A percentile compares a stretch with the other conserved stretches of the same genome.
Conservation (phyloP, 1,140 invertebrate genomes). For the Spodoptera litura region DNA sequence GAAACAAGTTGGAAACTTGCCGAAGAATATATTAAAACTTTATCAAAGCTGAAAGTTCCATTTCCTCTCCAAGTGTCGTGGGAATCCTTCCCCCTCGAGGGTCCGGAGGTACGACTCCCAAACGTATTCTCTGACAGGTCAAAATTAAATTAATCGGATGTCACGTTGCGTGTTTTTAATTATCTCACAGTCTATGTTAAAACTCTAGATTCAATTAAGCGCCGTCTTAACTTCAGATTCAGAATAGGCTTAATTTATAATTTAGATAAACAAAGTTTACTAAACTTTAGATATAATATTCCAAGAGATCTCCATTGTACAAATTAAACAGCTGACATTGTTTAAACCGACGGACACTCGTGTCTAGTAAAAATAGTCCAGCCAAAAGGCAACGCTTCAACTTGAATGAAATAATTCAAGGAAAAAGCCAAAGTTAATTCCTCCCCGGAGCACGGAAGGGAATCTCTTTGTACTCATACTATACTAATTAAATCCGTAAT, state of each 20-base stretch:
- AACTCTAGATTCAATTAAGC: constrained; percentile 35
- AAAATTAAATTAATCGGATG: constrained; percentile 42
- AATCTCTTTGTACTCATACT: constrained; percentile 34
- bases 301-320: neutral
- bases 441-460: neutral
- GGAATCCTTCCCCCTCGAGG: constrained; percentile 52
- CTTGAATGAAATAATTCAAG: constrained; percentile 8
- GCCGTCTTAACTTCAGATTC: constrained; percentile 18
- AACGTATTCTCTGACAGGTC: constrained; percentile 33
- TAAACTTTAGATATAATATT: constrained; percentile 26
- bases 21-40: constrained; percentile 85
- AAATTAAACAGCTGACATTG: neutral
- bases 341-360: neutral
- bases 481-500: constrained; percentile 43
- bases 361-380: constrained; percentile 3
- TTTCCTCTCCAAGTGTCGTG: constrained; percentile 71
- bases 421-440: constrained; percentile 14
- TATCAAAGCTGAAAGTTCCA: constrained; percentile 81
- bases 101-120: constrained; percentile 13
- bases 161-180: constrained; percentile 39
- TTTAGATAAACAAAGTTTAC: constrained; percentile 29
- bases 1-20: constrained; percentile 75
- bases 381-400: neutral
- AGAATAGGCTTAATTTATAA: constrained; percentile 22
- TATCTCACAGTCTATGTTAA: constrained; percentile 11